Conservation (phyloP, 1,140 invertebrate genomes). For the Scaptomyza hsui region DNA sequence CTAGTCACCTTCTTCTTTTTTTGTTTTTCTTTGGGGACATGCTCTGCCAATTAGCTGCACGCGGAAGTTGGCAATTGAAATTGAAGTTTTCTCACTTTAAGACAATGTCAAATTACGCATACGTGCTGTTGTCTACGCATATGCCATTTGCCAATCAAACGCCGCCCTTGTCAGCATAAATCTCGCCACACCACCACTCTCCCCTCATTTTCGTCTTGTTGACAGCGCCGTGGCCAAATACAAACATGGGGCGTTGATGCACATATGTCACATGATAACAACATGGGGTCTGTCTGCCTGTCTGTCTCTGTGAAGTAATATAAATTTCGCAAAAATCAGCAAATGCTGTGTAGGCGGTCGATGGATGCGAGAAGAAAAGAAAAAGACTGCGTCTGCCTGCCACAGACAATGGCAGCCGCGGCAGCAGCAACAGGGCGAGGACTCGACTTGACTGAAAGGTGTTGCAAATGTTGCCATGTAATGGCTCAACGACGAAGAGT, state of each 20-base stretch:
- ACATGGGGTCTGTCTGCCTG: constrained; percentile 61
- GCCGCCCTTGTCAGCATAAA: constrained; percentile 71
- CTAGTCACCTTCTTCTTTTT: constrained; percentile 53
- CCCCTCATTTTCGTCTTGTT: constrained; percentile 37
- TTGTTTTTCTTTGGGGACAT: constrained; percentile 27
- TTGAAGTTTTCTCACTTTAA: constrained; percentile 54
- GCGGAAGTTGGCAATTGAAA: constrained; percentile 66
- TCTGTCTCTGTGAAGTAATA: constrained; percentile 47
- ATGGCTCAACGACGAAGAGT: constrained; percentile 33
- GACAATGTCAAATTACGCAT: constrained; percentile 76
- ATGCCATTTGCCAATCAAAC: constrained; percentile 73
- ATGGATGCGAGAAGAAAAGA: background rate
- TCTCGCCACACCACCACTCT: constrained; percentile 19
- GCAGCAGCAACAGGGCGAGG: background rate
- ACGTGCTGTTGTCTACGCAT: constrained; percentile 65
- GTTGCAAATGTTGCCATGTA: constrained; percentile 77
- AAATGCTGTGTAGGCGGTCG: constrained; percentile 69
- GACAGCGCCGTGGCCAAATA: constrained; percentile 48
- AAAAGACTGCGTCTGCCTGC: constrained; percentile 25
- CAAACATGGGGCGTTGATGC: constrained; percentile 78
- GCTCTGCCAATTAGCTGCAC: constrained; percentile 78
- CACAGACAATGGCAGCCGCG: constrained; percentile 47
- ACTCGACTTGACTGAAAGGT: constrained; percentile 74
- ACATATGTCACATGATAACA: constrained; percentile 82
- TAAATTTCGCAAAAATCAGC: constrained; percentile 81